Conservation (phyloP, 2,888 invertebrate species). For the Aphrophora alni region DNA sequence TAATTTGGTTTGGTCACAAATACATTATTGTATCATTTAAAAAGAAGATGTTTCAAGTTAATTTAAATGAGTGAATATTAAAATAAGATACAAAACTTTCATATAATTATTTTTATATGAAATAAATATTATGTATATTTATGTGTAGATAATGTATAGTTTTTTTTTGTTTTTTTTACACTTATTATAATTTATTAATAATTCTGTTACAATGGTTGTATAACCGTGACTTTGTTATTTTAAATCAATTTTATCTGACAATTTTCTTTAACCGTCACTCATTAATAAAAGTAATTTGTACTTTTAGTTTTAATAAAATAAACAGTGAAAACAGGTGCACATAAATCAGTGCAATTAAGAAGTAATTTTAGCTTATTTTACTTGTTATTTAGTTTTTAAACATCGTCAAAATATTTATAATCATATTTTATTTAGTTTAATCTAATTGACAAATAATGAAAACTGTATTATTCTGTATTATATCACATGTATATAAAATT, state of each 20-base stretch:
- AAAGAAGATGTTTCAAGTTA: neutral
- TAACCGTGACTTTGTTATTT: neutral
- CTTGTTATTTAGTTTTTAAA: slow-evolving; percentile 7
- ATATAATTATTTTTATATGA: neutral
- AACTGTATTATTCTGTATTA: neutral
- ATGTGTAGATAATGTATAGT: neutral
- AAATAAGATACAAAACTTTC: neutral
- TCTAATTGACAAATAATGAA: neutral
- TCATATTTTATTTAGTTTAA: neutral
- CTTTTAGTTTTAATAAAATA: neutral
- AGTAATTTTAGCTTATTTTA: neutral
- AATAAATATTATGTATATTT: neutral
- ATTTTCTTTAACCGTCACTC: neutral
- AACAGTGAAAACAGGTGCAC: neutral
- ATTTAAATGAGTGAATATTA: neutral
- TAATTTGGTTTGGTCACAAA: neutral
- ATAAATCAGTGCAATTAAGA: neutral
- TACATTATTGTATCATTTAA: neutral
- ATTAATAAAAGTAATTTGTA: neutral
- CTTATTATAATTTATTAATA: neutral
- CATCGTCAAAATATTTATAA: neutral
- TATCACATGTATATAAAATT: neutral
- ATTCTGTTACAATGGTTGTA: neutral
- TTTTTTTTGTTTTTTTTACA: neutral
- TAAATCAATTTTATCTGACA: neutral